A percentile compares a stretch with the other conserved stretches of the same genome.
These are phyloP conservation scores for Dolichoris vasculosae DNA, from an alignment of 1,140 invertebrate genomes.

Conservation along the genomic window DNA sequence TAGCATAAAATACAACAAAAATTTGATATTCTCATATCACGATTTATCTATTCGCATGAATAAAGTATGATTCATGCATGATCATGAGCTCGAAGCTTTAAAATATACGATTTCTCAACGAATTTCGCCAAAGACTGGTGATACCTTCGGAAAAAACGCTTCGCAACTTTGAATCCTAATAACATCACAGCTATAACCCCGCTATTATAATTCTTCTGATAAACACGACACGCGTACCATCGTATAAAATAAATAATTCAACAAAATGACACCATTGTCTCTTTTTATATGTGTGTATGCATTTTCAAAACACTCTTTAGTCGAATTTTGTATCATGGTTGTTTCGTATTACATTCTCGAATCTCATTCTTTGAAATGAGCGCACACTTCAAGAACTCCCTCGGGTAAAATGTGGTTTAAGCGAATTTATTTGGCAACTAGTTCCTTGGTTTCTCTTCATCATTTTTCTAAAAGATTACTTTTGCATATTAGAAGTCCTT, in stretches of 20 bases:
- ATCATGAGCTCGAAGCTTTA: background rate
- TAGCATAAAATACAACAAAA: too few relatives aligned
- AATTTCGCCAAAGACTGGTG: background rate
- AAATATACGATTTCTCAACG: slow-evolving; percentile 14
- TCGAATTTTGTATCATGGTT: background rate
- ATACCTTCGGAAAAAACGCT: background rate
- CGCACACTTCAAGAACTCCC: slow-evolving; percentile 7
- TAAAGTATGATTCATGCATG: background rate
- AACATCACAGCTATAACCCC: slow-evolving; percentile 18
- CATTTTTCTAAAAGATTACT: slow-evolving; percentile 68
- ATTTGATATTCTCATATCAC: background rate
- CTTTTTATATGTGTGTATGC: background rate
- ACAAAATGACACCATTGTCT: background rate
- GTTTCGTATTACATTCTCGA: too few relatives aligned
- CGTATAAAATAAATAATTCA: slow-evolving; percentile 37
- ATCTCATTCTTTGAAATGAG: background rate
- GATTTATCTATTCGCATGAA: background rate
- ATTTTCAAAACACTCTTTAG: background rate
- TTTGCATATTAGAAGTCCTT: slow-evolving; percentile 57
- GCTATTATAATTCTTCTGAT: slow-evolving; percentile 9
- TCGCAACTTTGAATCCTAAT: background rate
- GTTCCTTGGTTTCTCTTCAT: slow-evolving; percentile 61
- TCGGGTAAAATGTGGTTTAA: background rate
- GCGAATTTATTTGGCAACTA: slow-evolving; percentile 68
- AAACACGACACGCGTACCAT: background rate